A percentile compares a stretch with the other conserved stretches of the same genome.
Evolutionary conservation across 2,888 invertebrate species (phyloP).

Genomic region (Xestia c-nigrum): DNA sequence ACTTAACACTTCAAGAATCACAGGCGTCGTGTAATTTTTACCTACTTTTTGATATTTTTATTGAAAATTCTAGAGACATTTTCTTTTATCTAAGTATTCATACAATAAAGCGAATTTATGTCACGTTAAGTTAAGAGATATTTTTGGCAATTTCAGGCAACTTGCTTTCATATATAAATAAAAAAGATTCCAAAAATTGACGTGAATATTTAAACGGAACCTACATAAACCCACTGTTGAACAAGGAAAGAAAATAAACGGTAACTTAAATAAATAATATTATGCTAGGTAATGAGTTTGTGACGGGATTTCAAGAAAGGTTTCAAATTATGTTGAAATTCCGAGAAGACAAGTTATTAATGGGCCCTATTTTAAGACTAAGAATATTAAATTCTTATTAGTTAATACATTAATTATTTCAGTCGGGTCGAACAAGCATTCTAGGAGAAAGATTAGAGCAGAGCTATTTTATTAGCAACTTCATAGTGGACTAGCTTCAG

Average conservation of each 20-base stretch:
- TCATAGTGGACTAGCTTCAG: no score
- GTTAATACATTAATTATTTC: background rate
- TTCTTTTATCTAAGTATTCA: background rate
- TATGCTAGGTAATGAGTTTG: slow-evolving; percentile 1
- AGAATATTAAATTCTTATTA: background rate
- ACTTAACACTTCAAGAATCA: background rate
- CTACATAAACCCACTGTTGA: no score
- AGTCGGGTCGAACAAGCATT: background rate
- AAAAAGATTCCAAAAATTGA: background rate
- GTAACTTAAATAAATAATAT: background rate
- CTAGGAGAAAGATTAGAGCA: background rate
- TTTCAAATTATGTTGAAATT: slow-evolving; percentile 9
- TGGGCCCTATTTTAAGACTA: background rate
- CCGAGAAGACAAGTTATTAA: background rate
- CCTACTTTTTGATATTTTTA: background rate
- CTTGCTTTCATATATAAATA: background rate
- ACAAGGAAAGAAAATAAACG: background rate
- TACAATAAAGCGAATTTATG: background rate
- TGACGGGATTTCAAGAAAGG: background rate
- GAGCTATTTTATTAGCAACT: background rate
- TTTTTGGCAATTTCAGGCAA: background rate
- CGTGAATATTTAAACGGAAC: background rate
- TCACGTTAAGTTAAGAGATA: background rate
- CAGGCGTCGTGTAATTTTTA: background rate
- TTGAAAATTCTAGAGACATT: background rate